These are phyloP conservation scores for Orestias chungarensis DNA, from an alignment of 2,797 vertebrate genomes.

Conservation along the genomic window DNA sequence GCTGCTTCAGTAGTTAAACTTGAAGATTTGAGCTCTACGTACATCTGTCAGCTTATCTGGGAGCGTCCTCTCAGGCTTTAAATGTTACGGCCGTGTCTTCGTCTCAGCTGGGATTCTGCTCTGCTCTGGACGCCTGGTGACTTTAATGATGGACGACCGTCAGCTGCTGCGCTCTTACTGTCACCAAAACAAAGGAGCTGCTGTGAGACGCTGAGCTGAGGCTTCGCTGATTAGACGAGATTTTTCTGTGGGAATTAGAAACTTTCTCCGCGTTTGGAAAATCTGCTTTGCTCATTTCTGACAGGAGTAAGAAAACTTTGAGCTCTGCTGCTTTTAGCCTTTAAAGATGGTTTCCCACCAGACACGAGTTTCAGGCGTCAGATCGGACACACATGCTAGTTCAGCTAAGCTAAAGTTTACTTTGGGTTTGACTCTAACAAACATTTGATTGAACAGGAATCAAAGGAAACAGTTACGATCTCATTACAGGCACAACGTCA, in stretches of 20 bases:
- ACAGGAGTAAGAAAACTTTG: too few relatives aligned
- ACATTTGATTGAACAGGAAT: not conserved
- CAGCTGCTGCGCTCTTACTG: conserved; percentile 46
- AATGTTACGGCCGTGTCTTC: conserved; percentile 23
- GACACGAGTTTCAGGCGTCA: too few relatives aligned
- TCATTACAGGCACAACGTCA: not conserved
- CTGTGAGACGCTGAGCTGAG: conserved; percentile 56
- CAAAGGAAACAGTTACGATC: not conserved
- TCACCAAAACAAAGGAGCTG: conserved; percentile 48
- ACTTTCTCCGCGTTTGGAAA: conserved; percentile 31
- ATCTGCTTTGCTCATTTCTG: conserved; percentile 31
- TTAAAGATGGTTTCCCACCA: too few relatives aligned
- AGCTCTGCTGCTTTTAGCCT: not conserved
- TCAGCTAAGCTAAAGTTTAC: not conserved
- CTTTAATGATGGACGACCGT: conserved; percentile 64
- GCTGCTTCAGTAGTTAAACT: too few relatives aligned
- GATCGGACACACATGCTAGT: not conserved
- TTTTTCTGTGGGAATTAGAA: conserved; percentile 59
- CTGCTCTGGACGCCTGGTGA: conserved; percentile 21
- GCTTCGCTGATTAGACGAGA: conserved; percentile 66
- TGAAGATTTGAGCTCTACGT: too few relatives aligned
- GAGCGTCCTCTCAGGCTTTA: too few relatives aligned
- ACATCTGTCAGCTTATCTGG: too few relatives aligned
- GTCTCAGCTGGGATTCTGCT: conserved; percentile 34
- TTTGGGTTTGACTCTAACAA: not conserved